Evolutionary conservation across 2,888 invertebrate species (phyloP), one percentile per base, ranked within the genome.

Genomic region (Amorpha juglandis): DNA sequence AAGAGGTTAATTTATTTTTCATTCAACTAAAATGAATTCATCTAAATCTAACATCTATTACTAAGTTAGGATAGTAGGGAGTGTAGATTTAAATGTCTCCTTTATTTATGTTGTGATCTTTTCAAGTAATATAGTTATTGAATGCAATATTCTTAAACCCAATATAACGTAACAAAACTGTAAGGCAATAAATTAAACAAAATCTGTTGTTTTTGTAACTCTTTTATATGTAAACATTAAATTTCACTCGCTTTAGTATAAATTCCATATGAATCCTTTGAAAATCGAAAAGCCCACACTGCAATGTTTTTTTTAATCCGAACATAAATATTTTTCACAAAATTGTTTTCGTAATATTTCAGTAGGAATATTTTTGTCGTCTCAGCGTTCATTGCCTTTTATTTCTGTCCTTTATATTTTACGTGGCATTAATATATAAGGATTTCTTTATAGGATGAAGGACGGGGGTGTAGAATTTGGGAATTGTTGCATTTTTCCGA

Each of bases 401-500:
- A 69, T 71, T 58, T 62, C 51, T 62, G 52, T 53, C 67, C 42
- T 69, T 68, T 72, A 68, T 71, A 70, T 66, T 63, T 69, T 62
- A 64, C 67, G 48, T 52, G 58, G 67, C 71, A 76, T 78, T 75
- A 74, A 77, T 78, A 76, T 74, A 76, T 72, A 73, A 74, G 58
- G 75, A 69, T 68, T 74, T 72, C 74, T 76, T 70, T 72, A 71
- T 71, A 38, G 64, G 48, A 62, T 27, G 27, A 53, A 53, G 68
- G 66, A 64, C 47, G 70, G 62, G 62, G 64, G 63, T 64, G 53
- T 63, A 48, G n/a, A 51, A 52, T 71, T 69, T 69, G 64, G 70
- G 27, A 67, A 62, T 63, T 64, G 70, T 50, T n/a, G 73, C 74
- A 58, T 75, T 74, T 68, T 68, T 52, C 50, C 14, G 65, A 53